Conservation (phyloP, 2,888 invertebrate species). For the Meliscaeva auricollis region DNA sequence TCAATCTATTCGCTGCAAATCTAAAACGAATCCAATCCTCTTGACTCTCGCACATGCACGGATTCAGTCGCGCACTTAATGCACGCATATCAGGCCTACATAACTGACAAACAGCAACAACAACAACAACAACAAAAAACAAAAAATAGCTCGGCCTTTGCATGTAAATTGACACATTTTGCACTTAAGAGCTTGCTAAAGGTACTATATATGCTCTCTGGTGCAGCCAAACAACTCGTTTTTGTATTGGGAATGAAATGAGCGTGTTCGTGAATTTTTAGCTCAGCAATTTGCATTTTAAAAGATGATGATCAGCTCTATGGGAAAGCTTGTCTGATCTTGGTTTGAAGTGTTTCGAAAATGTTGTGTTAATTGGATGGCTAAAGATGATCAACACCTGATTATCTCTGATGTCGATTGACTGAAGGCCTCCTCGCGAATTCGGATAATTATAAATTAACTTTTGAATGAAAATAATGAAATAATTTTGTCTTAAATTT, state of each 20-base stretch:
- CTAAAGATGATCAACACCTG: conserved; percentile 25
- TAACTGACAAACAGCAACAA: too few species aligned
- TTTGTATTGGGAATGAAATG: conserved; percentile 27
- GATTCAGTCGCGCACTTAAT: conserved; percentile 46
- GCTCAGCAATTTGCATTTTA: conserved; percentile 62
- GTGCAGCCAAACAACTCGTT: conserved; percentile 2
- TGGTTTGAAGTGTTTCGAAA: conserved; percentile 5
- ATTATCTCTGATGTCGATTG: conserved; percentile 1
- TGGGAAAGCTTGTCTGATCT: conserved; percentile 47
- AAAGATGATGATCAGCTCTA: conserved; percentile 35
- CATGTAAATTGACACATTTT: conserved; percentile 72
- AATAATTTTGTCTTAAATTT: too few species aligned
- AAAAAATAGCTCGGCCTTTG: conserved; percentile 43
- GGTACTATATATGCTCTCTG: neutral
- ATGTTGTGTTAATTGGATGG: conserved; percentile 49
- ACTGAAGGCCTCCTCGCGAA: too few species aligned
- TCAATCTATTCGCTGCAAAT: conserved; percentile 42
- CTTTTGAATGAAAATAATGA: too few species aligned
- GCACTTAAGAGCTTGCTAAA: conserved; percentile 56
- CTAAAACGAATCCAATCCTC: conserved; percentile 43
- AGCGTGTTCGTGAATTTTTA: conserved; percentile 68
- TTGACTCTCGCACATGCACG: conserved; percentile 7
- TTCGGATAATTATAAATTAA: too few species aligned
- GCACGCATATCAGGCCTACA: conserved; percentile 39
- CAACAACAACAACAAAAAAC: neutral